Evolutionary conservation across 2,888 invertebrate species (phyloP), one percentile per base, ranked within the genome.

Genomic region (Margaritifera margaritifera): DNA sequence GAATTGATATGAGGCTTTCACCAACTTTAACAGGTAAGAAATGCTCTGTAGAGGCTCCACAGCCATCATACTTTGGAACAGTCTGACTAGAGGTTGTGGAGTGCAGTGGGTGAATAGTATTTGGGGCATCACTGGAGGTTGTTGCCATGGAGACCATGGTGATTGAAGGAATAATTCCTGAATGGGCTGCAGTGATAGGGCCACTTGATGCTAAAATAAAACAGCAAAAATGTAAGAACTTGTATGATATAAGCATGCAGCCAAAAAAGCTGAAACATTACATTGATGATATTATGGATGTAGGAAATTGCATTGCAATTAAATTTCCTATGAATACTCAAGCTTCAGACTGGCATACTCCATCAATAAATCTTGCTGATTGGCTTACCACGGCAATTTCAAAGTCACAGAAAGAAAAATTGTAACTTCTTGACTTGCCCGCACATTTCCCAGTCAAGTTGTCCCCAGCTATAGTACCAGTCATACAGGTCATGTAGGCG

Each of bases 1-100:
- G 91, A 64, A 98, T 91, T 0, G 97, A 96, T 80, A 98, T 93
- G 75, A 98, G 95, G 72, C 96, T 97, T 89, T 91, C 90, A 64
- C 88, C 87, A 4, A 90, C 75, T 52, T 80, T 72, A 19, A 80
- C 69, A 42, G 74, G 72, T 52, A 79, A 80, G 52, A 73, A 65
- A 25, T 74, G 75, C 19, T 80, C 78, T 24, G 86, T 82, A 15
- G 80, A 77, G 61, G 85, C 80, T 6, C 84, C 84, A 3, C 81
- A 74, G 57, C 77, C 79, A 64, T 85, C 83, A 64, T 77, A 86
- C 63, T 80, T 81, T 50, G 80, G 80, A 53, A 73, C 58, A 6
- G 77, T 50, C 50, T 74, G 64, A 59, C 80, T 71, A 60, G 60
- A 65, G 62, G 72, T 66, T 62, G 74, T 68, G 15, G 71, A 72